These are phyloP conservation scores for Montipora efflorescens DNA, from an alignment of 64 coral and sea anemone genomes.

Conservation along the genomic window DNA sequence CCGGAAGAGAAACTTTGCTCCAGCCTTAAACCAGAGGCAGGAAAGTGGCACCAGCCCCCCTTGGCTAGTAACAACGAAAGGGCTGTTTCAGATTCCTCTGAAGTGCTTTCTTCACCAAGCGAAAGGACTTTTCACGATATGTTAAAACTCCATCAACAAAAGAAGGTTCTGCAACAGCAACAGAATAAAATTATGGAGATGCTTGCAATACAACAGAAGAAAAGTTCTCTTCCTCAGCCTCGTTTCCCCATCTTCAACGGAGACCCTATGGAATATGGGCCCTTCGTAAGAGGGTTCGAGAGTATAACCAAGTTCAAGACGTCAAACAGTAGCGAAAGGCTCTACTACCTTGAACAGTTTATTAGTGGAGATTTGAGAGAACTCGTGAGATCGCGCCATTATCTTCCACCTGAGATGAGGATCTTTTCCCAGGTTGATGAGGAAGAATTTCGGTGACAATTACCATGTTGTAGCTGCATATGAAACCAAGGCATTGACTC, in stretches of 20 bases:
- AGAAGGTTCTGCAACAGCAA: background rate
- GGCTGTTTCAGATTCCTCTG: background rate
- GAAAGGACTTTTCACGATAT: no score
- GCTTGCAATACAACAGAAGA: constrained; percentile 1
- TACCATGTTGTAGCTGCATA: background rate
- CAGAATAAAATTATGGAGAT: constrained; percentile 34
- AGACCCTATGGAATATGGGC: constrained; percentile 10
- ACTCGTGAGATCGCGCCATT: background rate
- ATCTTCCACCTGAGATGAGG: constrained; percentile 13
- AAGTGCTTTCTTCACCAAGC: no score
- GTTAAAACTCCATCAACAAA: background rate
- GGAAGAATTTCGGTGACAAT: constrained; percentile 20
- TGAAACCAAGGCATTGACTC: no score
- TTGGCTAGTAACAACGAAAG: no score
- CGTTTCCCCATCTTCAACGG: constrained; percentile 9
- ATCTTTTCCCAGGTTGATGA: background rate
- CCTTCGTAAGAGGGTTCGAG: constrained; percentile 36
- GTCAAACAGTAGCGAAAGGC: no score
- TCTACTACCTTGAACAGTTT: constrained; percentile 33
- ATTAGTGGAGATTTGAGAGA: constrained; percentile 15
- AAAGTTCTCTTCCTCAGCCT: background rate
- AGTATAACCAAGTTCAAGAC: background rate
- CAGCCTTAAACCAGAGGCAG: no score
- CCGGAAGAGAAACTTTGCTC: no score
- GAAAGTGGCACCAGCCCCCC: no score